Evolutionary conservation across 1,140 invertebrate species (phyloP), one percentile per base, ranked within the genome.

Genomic region (Aphis craccivora): DNA sequence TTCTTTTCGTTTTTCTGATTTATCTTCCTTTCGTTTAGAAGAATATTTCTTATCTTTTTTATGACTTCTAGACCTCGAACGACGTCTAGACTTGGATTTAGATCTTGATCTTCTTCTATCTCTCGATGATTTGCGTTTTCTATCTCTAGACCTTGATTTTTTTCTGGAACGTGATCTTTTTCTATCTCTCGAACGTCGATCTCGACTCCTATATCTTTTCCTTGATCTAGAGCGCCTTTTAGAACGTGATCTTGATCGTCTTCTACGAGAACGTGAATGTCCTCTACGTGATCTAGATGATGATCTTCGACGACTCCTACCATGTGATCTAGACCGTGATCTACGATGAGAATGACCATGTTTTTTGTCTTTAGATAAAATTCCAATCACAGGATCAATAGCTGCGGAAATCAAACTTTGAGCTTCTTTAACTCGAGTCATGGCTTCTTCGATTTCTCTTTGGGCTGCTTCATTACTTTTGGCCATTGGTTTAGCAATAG

Each of bases 401-500:
- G 98, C 97, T 25, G 98, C 98, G 20, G 98, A 98, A 91, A 99
- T 99, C 94, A 99, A 96, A 95, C 97, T 98, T 95, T 99, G 98
- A 0, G 98, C 98, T 96, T 99, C 98, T 95, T 99, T 99, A 0
- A 99, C 98, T 94, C 98, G 96, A 53, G 98, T 98, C 98, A 99
- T 99, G 0, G 98, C 98, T 95, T 99, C 99, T 95, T 99, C 98
- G 87, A 99, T 99, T 96, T 99, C 98, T 89, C 98, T 96, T 94
- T 99, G 98, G 1, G 98, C 98, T 11, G 98, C 98, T 95, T 99
- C 98, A 95, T 99, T 99, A 94, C 97, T 98, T 95, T 99, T 99
- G 0, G 98, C 97, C 95, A 98, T 98, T 6, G 99, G 99, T 95
- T 99, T 99, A 0, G 97, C 96, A 92, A 99, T 99, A 6, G 97